Evolutionary conservation across 2,888 invertebrate genomes (phyloP).

Genomic region (Resseliella maxima): DNA sequence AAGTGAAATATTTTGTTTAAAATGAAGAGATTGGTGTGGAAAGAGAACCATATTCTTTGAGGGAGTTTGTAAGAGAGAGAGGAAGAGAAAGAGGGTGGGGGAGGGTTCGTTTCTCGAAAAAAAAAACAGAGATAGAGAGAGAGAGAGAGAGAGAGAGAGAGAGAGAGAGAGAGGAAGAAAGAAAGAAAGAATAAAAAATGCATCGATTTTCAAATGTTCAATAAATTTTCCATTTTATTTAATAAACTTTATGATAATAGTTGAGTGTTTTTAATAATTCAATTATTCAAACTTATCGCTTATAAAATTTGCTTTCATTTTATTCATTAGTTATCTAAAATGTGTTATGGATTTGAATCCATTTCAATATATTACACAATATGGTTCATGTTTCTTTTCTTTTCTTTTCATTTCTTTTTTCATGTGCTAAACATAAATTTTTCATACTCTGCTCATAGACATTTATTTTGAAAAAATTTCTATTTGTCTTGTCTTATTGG

Average conservation of each 20-base stretch:
- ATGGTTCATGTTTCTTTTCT: neutral
- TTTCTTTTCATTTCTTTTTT: neutral
- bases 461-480: neutral
- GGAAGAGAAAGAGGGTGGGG: no score
- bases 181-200: no score
- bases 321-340: neutral
- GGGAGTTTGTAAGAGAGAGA: no score
- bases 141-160: no score
- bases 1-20: no score
- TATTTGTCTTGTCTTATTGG: neutral
- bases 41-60: no score
- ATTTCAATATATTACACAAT: no score
- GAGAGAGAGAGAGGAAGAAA: no score
- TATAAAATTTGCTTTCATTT: neutral
- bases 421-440: neutral
- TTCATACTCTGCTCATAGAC: neutral
- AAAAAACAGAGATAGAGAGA: no score
- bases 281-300: neutral
- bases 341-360: neutral
- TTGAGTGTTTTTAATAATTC: slow-evolving; percentile 43
- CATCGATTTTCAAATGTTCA: no score
- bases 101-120: no score
- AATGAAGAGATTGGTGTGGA: no score
- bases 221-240: neutral
- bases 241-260: slow-evolving; percentile 35